A percentile compares a stretch with the other conserved stretches of the same genome.
phyloP scores from a whole-genome alignment of 2,888 invertebrate species.

The Crocallis elinguaria region DNA sequence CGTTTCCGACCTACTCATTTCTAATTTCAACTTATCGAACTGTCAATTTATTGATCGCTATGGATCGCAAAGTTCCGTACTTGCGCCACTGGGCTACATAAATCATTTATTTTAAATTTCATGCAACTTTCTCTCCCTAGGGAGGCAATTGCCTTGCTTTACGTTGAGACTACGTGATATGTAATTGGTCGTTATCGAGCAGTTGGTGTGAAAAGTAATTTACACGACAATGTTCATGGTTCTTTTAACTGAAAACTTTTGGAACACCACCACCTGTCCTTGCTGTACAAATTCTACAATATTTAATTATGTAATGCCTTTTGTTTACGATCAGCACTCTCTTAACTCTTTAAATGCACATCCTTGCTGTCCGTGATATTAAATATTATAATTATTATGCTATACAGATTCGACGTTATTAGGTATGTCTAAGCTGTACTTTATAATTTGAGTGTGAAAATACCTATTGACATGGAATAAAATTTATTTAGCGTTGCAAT shows the following conservation, averaged over 20 bases:
- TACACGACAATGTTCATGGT: constrained; percentile 1
- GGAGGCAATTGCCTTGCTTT: no score
- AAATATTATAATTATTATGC: constrained; percentile 43
- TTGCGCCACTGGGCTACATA: no score
- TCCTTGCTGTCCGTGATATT: constrained; percentile 61
- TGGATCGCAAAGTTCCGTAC: no score
- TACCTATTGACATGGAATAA: constrained; percentile 73
- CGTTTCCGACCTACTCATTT: no score
- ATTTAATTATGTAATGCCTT: no score
- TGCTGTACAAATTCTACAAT: constrained; percentile 12
- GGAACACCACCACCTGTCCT: constrained; percentile 6
- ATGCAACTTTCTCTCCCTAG: no score
- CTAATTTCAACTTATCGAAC: no score
- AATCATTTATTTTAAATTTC: no score
- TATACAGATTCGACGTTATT: constrained; percentile 57
- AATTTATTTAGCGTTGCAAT: constrained; percentile 74
- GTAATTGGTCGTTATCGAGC: no score
- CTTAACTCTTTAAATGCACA: constrained; percentile 41
- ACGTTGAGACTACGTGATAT: no score
- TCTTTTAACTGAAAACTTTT: constrained; percentile 7
- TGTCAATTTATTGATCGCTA: no score
- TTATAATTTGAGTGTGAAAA: constrained; percentile 71
- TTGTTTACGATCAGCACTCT: constrained; percentile 24
- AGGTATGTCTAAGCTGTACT: constrained; percentile 40
- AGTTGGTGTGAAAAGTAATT: not conserved